phyloP scores from a whole-genome alignment of 2,888 invertebrate species.

The Aphodius granarius region DNA sequence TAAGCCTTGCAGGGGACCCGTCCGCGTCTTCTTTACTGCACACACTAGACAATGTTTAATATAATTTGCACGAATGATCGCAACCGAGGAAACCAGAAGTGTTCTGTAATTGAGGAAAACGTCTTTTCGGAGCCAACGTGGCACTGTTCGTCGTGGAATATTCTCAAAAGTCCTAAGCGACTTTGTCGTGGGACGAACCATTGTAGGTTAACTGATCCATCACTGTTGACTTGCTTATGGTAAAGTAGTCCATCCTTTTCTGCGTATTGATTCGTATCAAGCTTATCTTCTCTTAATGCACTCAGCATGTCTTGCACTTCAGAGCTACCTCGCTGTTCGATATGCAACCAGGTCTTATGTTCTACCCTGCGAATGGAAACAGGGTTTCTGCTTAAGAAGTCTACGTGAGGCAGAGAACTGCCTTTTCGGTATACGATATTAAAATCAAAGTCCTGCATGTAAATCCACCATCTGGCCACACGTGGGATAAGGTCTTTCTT shows the following conservation, averaged over 20 bases:
- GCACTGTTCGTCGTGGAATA: conserved; percentile 45
- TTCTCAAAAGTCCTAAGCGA: conserved; percentile 38
- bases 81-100: conserved; percentile 42
- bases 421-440: conserved; percentile 32
- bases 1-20: conserved; percentile 31
- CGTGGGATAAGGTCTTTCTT: conserved; percentile 16
- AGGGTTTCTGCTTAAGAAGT: neutral
- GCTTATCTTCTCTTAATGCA: neutral
- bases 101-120: conserved; percentile 27
- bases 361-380: neutral
- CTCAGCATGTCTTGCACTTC: neutral
- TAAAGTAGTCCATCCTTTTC: conserved; percentile 3
- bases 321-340: neutral
- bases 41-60: conserved; percentile 37
- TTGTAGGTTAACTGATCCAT: conserved; percentile 12
- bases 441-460: conserved; percentile 33
- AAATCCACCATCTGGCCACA: conserved; percentile 19
- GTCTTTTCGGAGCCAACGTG: conserved; percentile 45
- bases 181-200: conserved; percentile 42
- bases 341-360: neutral
- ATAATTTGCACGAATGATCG: conserved; percentile 35
- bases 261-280: conserved; percentile 1
- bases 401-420: neutral
- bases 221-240: neutral
- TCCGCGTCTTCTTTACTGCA: conserved; percentile 37